Percentiles rank a stretch among this genome's conserved stretches.
phyloP scores from a whole-genome alignment of 2,797 vertebrate genomes.

The Phylloscopus collybita region DNA sequence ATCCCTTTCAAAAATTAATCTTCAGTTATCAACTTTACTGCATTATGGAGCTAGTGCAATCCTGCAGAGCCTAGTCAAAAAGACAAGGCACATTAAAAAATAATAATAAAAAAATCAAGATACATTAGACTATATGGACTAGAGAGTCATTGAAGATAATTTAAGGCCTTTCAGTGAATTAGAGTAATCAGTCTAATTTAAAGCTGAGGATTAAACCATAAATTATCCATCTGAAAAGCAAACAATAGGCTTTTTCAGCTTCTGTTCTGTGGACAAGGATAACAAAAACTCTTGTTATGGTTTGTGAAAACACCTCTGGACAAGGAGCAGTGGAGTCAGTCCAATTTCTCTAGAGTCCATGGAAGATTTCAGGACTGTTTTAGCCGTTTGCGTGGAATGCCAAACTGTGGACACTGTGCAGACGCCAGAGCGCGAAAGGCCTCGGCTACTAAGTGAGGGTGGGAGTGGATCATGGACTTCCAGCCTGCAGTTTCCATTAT shows the following conservation, averaged over 20 bases:
- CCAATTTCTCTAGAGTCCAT: slow-evolving; percentile 80
- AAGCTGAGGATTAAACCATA: slow-evolving; percentile 86
- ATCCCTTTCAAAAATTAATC: slow-evolving; percentile 80
- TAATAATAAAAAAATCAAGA: slow-evolving; percentile 74
- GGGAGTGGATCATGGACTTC: slow-evolving; percentile 99
- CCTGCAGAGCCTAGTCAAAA: slow-evolving; percentile 93
- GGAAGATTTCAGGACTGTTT: slow-evolving; percentile 92
- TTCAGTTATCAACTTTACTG: slow-evolving; percentile 85
- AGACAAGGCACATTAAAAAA: slow-evolving; percentile 95
- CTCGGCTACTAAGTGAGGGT: slow-evolving; percentile 98
- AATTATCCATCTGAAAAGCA: slow-evolving; percentile 82
- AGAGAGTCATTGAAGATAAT: slow-evolving; percentile 93
- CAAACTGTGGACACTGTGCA: slow-evolving; percentile 94
- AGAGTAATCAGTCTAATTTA: slow-evolving; percentile 87
- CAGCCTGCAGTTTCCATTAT: slow-evolving; percentile 99
- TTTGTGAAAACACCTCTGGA: slow-evolving; percentile 80
- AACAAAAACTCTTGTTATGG: slow-evolving; percentile 79
- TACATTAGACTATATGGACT: slow-evolving; percentile 81
- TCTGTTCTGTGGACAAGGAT: slow-evolving; percentile 78
- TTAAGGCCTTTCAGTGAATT: slow-evolving; percentile 97
- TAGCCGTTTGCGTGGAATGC: slow-evolving; percentile 95
- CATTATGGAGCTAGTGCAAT: slow-evolving; percentile 98
- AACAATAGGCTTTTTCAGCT: slow-evolving; percentile 78
- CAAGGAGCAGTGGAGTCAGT: slow-evolving; percentile 82
- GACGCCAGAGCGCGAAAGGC: slow-evolving; percentile 96